phyloP scores from a whole-genome alignment of 1,140 invertebrate genomes.

The Hylaeus anthracinus region DNA sequence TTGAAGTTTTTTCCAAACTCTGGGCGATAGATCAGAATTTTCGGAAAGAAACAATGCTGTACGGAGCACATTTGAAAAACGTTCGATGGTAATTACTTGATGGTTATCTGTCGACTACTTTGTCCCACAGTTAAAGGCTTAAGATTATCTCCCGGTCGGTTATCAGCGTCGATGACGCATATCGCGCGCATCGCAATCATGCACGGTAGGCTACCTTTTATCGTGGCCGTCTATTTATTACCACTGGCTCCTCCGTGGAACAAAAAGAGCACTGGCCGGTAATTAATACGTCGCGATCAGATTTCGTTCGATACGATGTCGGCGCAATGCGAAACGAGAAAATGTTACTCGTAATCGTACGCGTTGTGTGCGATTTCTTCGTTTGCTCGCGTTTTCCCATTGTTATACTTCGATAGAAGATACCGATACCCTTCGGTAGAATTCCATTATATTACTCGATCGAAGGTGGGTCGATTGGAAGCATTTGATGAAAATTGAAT shows the following conservation, averaged over 20 bases:
- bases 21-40: slow-evolving; percentile 7
- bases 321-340: slow-evolving; percentile 2
- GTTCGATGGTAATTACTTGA: too few species aligned
- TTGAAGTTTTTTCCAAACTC: too few species aligned
- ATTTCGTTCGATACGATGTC: slow-evolving; percentile 49
- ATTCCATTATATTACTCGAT: too few species aligned
- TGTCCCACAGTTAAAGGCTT: neutral
- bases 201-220: slow-evolving; percentile 32
- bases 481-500: too few species aligned
- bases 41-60: neutral
- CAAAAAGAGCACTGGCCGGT: slow-evolving; percentile 39
- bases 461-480: too few species aligned
- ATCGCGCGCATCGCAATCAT: slow-evolving; percentile 17
- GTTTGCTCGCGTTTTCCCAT: neutral
- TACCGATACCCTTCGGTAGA: too few species aligned
- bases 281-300: slow-evolving; percentile 57
- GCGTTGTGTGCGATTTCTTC: neutral
- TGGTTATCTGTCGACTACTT: neutral
- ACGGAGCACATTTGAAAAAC: neutral
- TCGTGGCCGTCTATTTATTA: slow-evolving; percentile 43
- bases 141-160: slow-evolving; percentile 6
- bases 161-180: slow-evolving; percentile 45
- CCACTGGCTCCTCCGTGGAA: slow-evolving; percentile 12
- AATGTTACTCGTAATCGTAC: slow-evolving; percentile 17
- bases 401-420: too few species aligned